These are phyloP conservation scores for Myocastor coypus DNA, from an alignment of 2,113 vertebrate genomes.

Conservation along the genomic window DNA sequence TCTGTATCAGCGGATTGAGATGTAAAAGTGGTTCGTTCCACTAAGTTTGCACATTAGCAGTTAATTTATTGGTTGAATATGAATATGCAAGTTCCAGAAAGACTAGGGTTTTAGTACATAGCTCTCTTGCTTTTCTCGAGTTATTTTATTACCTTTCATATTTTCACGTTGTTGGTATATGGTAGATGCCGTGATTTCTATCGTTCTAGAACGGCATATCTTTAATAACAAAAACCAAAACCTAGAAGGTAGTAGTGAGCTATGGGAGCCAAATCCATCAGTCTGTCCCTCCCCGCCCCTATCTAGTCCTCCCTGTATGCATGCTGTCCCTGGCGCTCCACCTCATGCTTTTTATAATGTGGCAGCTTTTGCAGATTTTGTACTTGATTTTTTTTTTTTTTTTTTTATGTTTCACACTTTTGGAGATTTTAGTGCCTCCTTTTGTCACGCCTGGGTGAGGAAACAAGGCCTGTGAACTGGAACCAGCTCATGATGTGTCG, in stretches of 20 bases:
- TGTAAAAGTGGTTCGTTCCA: background rate
- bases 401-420: constrained; percentile 3
- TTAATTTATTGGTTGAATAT: background rate
- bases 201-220: background rate
- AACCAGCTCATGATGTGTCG: constrained; percentile 9
- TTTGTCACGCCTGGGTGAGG: constrained; percentile 8
- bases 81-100: background rate
- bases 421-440: background rate
- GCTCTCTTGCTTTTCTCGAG: constrained; percentile 32
- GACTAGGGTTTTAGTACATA: background rate
- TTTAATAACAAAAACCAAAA: background rate
- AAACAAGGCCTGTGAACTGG: constrained; percentile 41
- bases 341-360: background rate
- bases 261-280: background rate
- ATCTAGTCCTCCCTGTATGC: background rate
- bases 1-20: background rate
- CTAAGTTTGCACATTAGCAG: background rate
- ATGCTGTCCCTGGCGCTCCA: background rate
- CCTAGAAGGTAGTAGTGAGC: background rate
- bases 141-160: background rate
- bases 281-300: background rate
- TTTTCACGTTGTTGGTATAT: background rate
- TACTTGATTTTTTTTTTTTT: background rate
- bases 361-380: constrained; percentile 23
- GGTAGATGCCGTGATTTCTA: background rate